Percentiles rank a stretch among this genome's conserved stretches.
Conservation (phyloP, 2,113 vertebrate species). For the Echinops telfairi region DNA sequence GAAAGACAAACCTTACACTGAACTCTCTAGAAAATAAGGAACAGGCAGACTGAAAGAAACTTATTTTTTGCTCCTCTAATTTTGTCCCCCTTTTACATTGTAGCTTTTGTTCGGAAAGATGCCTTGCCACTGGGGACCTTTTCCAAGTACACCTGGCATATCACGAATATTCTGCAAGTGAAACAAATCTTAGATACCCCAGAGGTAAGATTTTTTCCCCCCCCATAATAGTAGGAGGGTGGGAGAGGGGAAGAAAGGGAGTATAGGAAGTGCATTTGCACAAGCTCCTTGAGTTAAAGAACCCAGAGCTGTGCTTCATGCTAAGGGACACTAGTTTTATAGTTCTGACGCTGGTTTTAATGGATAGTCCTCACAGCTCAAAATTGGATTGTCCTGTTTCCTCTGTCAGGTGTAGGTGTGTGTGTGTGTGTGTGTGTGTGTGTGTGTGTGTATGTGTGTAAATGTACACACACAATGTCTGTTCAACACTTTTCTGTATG, state of each 20-base stretch:
- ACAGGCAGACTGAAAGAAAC: background rate
- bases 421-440: constrained; percentile 4
- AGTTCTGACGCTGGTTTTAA: constrained; percentile 56
- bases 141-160: constrained; percentile 96
- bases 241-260: background rate
- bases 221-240: constrained; percentile 31
- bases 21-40: background rate
- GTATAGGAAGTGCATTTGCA: background rate
- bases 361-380: constrained; percentile 8
- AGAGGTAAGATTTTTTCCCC: constrained; percentile 88
- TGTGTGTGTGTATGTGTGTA: background rate
- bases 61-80: constrained; percentile 56
- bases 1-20: constrained; percentile 1
- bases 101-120: constrained; percentile 92
- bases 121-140: constrained; percentile 92
- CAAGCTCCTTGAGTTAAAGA: background rate
- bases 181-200: constrained; percentile 95
- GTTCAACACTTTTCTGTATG: background rate
- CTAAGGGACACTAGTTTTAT: constrained; percentile 10
- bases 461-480: background rate
- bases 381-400: background rate
- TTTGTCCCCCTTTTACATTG: constrained; percentile 60
- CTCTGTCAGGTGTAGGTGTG: too few species aligned
- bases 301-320: background rate
- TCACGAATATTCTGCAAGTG: constrained; percentile 93